Conservation (phyloP, 2,113 vertebrate genomes). For the Eurypyga helias region DNA sequence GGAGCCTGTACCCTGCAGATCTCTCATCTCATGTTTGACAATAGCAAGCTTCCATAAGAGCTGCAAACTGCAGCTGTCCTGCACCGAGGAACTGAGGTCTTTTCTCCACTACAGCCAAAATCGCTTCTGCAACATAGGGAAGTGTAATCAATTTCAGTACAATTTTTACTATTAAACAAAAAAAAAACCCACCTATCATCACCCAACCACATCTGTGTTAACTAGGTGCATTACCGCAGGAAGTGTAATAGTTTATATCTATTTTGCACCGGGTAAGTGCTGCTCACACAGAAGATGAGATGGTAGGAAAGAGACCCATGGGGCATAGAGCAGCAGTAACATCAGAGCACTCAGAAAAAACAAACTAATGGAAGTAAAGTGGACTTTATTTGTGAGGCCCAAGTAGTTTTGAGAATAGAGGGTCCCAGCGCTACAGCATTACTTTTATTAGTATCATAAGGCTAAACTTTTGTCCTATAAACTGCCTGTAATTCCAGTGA, state of each 20-base stretch:
- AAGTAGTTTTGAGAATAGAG: not conserved
- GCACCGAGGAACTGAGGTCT: not conserved
- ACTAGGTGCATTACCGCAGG: not conserved
- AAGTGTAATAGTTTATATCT: accelerated
- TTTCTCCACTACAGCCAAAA: not conserved
- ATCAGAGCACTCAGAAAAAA: not conserved
- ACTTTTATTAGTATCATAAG: not conserved
- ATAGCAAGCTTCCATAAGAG: not conserved
- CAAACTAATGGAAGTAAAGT: not conserved
- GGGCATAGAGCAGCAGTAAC: not conserved
- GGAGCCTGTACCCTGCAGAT: not conserved
- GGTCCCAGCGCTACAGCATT: not conserved
- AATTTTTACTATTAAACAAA: not conserved
- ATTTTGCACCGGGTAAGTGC: not conserved
- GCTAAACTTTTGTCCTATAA: not conserved
- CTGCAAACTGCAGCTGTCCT: not conserved
- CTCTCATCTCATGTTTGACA: not conserved
- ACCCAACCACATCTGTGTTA: accelerated
- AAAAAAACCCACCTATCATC: not conserved
- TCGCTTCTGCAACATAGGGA: not conserved
- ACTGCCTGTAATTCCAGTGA: not conserved
- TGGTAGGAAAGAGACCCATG: not conserved
- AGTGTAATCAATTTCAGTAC: not conserved
- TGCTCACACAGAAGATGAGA: not conserved
- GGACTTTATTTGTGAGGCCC: not conserved